phyloP scores from a whole-genome alignment of 1,140 invertebrate species.

The Nilaparvata lugens region DNA sequence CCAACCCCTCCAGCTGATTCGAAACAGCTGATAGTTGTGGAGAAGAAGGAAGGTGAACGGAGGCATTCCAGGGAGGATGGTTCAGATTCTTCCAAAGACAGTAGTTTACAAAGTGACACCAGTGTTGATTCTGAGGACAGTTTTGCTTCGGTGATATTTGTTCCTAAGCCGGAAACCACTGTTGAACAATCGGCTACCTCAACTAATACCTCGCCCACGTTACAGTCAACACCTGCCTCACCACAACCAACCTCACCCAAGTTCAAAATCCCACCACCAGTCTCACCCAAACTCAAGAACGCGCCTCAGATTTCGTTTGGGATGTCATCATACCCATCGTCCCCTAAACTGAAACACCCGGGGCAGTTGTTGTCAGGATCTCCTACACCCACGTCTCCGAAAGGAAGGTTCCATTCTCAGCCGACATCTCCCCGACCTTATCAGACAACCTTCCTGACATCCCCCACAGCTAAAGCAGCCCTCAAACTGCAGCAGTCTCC shows the following conservation, averaged over 20 bases:
- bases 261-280: slow-evolving; percentile 39
- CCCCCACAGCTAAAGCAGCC: slow-evolving; percentile 18
- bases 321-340: slow-evolving; percentile 53
- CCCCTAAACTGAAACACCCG: slow-evolving; percentile 44
- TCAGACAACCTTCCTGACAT: slow-evolving; percentile 21
- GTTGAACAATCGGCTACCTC: slow-evolving; percentile 41
- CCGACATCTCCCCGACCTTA: slow-evolving; percentile 37
- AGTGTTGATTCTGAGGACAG: slow-evolving; percentile 88
- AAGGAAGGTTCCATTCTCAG: slow-evolving; percentile 45
- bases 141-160: slow-evolving; percentile 82
- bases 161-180: slow-evolving; percentile 52
- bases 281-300: slow-evolving; percentile 25
- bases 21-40: slow-evolving; percentile 31
- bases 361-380: slow-evolving; percentile 17
- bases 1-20: slow-evolving; percentile 18
- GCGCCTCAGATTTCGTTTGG: slow-evolving; percentile 21
- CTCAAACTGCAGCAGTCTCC: slow-evolving; percentile 18
- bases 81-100: slow-evolving; percentile 85
- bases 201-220: slow-evolving; percentile 36
- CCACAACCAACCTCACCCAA: slow-evolving; percentile 49
- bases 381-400: slow-evolving; percentile 47
- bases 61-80: slow-evolving; percentile 69
- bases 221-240: slow-evolving; percentile 34
- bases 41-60: slow-evolving; percentile 39
- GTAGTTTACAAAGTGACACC: slow-evolving; percentile 84